Percentiles rank a stretch among this genome's conserved stretches.
Conservation (phyloP, 2,797 vertebrate species). For the Hylomyscus alleni region DNA sequence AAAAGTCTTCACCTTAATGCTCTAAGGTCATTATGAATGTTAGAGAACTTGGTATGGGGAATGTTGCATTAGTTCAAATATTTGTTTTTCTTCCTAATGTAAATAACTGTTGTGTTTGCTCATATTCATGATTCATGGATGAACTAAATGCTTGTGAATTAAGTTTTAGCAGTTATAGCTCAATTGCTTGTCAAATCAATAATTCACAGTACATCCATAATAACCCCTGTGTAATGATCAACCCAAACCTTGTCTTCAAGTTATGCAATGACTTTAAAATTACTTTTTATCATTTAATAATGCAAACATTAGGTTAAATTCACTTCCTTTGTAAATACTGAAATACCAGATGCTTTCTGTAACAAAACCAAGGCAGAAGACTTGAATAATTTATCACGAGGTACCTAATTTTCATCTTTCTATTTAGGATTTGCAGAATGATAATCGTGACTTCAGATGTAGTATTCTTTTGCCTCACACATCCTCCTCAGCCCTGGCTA, state of each 20-base stretch:
- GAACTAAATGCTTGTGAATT: conserved; percentile 72
- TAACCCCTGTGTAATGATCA: conserved; percentile 71
- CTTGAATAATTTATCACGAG: conserved; percentile 82
- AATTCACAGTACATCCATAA: conserved; percentile 77
- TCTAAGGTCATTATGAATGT: conserved; percentile 43
- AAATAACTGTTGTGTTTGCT: conserved; percentile 37
- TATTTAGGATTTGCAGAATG: conserved; percentile 58
- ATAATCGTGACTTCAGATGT: conserved; percentile 66
- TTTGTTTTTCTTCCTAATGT: conserved; percentile 51
- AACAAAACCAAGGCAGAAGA: conserved; percentile 78
- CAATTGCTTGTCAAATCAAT: conserved; percentile 74
- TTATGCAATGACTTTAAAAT: conserved; percentile 77
- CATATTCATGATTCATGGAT: conserved; percentile 32
- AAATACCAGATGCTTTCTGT: conserved; percentile 77
- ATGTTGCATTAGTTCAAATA: conserved; percentile 59
- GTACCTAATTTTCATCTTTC: conserved; percentile 73
- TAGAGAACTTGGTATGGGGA: not conserved
- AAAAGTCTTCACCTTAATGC: conserved; percentile 9
- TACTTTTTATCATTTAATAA: conserved; percentile 71
- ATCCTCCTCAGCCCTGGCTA: not conserved
- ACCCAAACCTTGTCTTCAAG: conserved; percentile 64
- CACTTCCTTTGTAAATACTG: conserved; percentile 73
- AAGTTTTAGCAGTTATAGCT: conserved; percentile 69
- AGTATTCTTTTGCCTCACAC: not conserved
- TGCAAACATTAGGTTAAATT: conserved; percentile 72